A percentile compares a stretch with the other conserved stretches of the same genome.
These are phyloP conservation scores for Tinamus guttatus DNA, from an alignment of 2,113 vertebrate genomes.

Conservation along the genomic window DNA sequence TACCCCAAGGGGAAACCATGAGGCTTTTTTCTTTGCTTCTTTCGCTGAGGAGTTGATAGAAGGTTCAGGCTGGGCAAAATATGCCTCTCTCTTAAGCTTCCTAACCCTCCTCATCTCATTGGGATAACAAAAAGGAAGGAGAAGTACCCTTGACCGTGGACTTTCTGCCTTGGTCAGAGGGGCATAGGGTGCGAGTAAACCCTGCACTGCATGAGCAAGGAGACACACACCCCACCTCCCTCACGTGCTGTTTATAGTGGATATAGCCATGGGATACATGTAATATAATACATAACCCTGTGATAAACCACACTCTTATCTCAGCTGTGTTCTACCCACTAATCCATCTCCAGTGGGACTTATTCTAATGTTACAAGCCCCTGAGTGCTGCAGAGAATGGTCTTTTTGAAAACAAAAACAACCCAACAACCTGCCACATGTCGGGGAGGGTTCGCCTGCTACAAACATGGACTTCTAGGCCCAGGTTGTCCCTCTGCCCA, in stretches of 20 bases:
- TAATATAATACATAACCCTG: not conserved
- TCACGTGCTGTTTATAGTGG: not conserved
- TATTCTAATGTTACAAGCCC: accelerated
- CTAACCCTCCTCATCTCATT: not conserved
- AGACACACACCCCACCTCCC: not conserved
- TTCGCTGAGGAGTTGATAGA: not conserved
- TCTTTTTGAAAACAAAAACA: not conserved
- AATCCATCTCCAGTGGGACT: slow-evolving; percentile 1
- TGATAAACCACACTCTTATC: not conserved
- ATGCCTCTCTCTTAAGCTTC: not conserved
- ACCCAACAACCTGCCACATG: not conserved
- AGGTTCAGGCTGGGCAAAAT: not conserved
- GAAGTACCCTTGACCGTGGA: not conserved
- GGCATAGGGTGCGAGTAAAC: not conserved
- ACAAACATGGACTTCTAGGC: not conserved
- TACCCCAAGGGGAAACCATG: not conserved
- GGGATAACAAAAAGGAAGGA: not conserved
- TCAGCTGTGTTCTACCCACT: not conserved
- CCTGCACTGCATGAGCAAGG: not conserved
- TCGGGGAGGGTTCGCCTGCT: not conserved
- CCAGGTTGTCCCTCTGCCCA: accelerated
- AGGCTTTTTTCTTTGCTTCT: not conserved
- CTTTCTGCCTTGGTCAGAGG: not conserved
- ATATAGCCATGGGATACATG: not conserved
- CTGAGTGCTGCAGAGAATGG: accelerated